Conservation (phyloP, 2,888 invertebrate species). For the Ceramica pisi region DNA sequence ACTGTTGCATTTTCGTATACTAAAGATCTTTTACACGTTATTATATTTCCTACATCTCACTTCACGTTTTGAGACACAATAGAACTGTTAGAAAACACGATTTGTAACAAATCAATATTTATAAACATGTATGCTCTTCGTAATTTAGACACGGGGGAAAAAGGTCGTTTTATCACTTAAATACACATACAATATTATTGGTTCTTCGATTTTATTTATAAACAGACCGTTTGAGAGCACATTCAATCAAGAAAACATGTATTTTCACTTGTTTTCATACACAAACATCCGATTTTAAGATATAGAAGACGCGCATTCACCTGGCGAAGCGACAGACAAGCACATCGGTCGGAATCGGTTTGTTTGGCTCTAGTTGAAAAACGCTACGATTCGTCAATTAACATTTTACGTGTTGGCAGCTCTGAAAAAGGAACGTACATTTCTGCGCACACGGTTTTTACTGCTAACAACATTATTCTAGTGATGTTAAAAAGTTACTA, state of each 20-base stretch:
- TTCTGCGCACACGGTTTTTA: background rate
- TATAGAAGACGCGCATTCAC: conserved; percentile 66
- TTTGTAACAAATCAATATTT: conserved; percentile 89
- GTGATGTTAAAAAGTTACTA: conserved; percentile 45
- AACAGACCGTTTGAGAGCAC: conserved; percentile 51
- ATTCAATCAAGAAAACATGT: conserved; percentile 76
- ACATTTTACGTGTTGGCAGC: conserved; percentile 61
- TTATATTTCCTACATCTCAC: conserved; percentile 85
- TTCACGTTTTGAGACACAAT: conserved; percentile 74
- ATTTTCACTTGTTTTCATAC: conserved; percentile 80
- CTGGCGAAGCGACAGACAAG: conserved; percentile 71
- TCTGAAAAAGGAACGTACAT: background rate
- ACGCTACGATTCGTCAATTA: conserved; percentile 73
- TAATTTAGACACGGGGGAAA: conserved; percentile 70
- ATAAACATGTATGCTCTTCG: conserved; percentile 88
- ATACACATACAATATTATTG: conserved; percentile 63
- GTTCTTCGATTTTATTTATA: conserved; percentile 41
- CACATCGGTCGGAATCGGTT: conserved; percentile 78
- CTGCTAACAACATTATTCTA: conserved; percentile 30
- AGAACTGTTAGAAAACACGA: conserved; percentile 70
- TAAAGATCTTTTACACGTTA: conserved; percentile 62
- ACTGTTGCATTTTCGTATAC: conserved; percentile 84
- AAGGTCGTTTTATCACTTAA: conserved; percentile 69
- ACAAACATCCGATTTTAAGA: conserved; percentile 77
- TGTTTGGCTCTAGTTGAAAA: conserved; percentile 71